A percentile compares a stretch with the other conserved stretches of the same genome.
phyloP scores from a whole-genome alignment of 2,113 vertebrate species.

The Ammodytes marinus region DNA sequence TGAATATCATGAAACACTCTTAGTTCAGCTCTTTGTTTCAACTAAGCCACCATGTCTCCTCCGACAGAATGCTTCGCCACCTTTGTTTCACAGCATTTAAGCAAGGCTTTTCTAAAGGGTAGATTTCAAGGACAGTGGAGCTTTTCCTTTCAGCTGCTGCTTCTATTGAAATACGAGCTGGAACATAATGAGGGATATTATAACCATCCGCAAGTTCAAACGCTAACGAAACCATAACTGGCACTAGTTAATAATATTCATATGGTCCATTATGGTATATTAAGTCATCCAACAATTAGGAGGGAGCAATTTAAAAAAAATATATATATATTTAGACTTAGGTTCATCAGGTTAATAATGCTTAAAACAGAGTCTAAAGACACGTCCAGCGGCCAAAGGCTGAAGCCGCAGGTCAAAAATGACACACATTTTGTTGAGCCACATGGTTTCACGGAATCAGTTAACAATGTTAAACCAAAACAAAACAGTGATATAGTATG shows the following conservation, averaged over 20 bases:
- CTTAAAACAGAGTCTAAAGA: slow-evolving; percentile 24
- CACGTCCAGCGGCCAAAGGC: not conserved
- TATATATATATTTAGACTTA: not conserved
- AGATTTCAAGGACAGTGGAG: slow-evolving; percentile 75
- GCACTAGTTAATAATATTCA: slow-evolving; percentile 65
- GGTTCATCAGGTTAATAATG: slow-evolving; percentile 35
- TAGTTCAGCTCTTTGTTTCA: slow-evolving; percentile 80
- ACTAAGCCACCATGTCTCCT: slow-evolving; percentile 79
- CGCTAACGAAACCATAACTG: slow-evolving; percentile 48
- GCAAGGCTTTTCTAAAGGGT: slow-evolving; percentile 75
- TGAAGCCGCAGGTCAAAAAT: not conserved
- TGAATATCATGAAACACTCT: slow-evolving; percentile 81
- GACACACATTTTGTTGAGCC: not conserved
- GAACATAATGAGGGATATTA: slow-evolving; percentile 69
- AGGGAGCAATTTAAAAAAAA: slow-evolving; percentile 8
- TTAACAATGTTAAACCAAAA: not conserved
- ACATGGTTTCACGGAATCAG: not conserved
- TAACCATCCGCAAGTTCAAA: slow-evolving; percentile 67
- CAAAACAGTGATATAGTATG: not conserved
- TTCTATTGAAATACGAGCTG: slow-evolving; percentile 67
- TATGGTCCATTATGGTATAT: slow-evolving; percentile 46
- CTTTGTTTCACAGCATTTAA: slow-evolving; percentile 78
- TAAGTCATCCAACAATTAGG: slow-evolving; percentile 36
- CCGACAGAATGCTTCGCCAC: slow-evolving; percentile 73
- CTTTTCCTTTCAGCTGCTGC: slow-evolving; percentile 70